Evolutionary conservation across 2,888 invertebrate genomes (phyloP), one percentile per base, ranked within the genome.

Genomic region (Ochropacha duplaris): DNA sequence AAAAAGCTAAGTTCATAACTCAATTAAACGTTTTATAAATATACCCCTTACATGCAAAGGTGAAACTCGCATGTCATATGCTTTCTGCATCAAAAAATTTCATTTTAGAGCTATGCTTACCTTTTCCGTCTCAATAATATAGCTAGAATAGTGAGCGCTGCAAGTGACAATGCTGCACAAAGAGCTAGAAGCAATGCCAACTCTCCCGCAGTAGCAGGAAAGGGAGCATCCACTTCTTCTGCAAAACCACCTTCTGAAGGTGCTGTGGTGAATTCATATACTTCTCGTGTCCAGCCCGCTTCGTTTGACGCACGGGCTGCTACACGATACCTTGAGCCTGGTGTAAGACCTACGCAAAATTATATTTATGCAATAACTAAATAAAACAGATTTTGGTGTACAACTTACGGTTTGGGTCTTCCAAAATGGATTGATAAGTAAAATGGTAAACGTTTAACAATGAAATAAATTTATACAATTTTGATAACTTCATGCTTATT

Each of bases 291-390:
- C 87, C 93, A 93, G 0, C 94, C 94, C 6, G 95, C 94, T 74
- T 95, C 95, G 75, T 94, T 95, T 8, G 93, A 93, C 26, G 94
- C 95, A 0, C 94, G 92, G 49, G 94, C 94, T 50, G 94, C 94
- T 31, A 95, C 87, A 55, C 94, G 94, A 78, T 94, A 95, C 79
- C 95, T 92, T 51, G 94, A 94, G 1, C 94, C 94, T 12, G 94
- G 93, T 14, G 87, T 81, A 64, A 94, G 84, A 54, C 92, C 92
- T 90, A 11, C 2, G n/a, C 19, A 8, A 44, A 44, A 39, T 39
- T 34, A 34, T 34, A 14, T 14, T 14, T 34, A 14, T 34, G 14
- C 34, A 34, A 28, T 2, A 31, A 31, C 31, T 12, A 12, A 3
- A 3, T 31, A 31, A 12, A 24, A 24, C 5, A 12, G 12, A 31